Percentiles rank a stretch among this genome's conserved stretches.
phyloP scores from a whole-genome alignment of 2,888 invertebrate genomes.

The Petrolisthes cinctipes region DNA sequence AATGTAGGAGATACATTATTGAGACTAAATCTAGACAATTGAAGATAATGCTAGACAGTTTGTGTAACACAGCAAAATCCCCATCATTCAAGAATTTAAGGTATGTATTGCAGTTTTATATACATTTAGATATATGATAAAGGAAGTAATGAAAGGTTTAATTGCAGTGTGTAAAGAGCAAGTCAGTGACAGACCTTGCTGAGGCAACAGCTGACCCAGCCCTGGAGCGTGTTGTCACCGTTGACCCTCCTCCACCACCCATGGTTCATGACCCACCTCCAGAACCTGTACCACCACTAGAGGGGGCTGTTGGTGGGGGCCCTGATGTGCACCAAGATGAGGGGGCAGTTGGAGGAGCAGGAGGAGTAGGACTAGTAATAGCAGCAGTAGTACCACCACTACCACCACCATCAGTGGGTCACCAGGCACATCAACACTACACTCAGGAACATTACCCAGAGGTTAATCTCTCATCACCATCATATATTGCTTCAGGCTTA shows the following conservation, averaged over 20 bases:
- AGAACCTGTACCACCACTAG: conserved; percentile 43
- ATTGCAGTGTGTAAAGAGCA: conserved; percentile 93
- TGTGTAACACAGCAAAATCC: too few species aligned
- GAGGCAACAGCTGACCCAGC: conserved; percentile 94
- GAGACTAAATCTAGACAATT: too few species aligned
- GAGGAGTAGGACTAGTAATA: background rate
- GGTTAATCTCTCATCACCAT: background rate
- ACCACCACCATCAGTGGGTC: background rate
- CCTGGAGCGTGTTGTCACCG: conserved; percentile 71
- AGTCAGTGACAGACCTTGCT: conserved; percentile 95
- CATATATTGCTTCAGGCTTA: too few species aligned
- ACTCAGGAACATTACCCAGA: background rate
- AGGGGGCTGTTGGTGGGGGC: conserved; percentile 58
- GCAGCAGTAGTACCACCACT: too few species aligned
- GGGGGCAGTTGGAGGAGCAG: conserved; percentile 45
- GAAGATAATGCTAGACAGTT: too few species aligned
- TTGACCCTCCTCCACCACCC: conserved; percentile 62
- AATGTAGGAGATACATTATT: too few species aligned
- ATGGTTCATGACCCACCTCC: conserved; percentile 32
- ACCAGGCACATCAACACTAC: background rate
- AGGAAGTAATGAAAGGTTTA: too few species aligned
- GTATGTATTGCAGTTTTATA: too few species aligned
- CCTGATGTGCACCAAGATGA: conserved; percentile 41
- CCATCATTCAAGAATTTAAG: too few species aligned
- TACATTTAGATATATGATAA: too few species aligned